A percentile compares a stretch with the other conserved stretches of the same genome.
Conservation (phyloP, 53 echinoderm and acorn worm species). For the Luidia sarsii region DNA sequence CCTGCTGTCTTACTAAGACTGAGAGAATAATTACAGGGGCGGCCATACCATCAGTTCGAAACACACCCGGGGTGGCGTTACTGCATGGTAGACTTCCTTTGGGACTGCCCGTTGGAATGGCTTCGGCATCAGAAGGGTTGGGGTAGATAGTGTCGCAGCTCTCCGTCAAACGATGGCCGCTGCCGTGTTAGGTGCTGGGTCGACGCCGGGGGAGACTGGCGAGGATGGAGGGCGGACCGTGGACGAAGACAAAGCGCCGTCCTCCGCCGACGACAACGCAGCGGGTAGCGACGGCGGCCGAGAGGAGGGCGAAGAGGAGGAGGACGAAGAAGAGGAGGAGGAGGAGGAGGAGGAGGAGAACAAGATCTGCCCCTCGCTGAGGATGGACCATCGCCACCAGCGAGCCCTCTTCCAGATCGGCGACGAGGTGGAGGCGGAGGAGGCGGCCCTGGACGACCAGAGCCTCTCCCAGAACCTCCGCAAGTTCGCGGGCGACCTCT, state of each 20-base stretch:
- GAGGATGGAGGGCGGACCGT: neutral
- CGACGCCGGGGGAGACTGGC: neutral
- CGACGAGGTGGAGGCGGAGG: conserved; percentile 40
- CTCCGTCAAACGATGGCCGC: neutral
- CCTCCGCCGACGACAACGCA: neutral
- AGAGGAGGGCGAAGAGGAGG: neutral
- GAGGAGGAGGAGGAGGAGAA: neutral
- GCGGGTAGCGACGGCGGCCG: neutral
- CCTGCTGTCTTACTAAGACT: too few species aligned
- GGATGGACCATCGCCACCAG: conserved; percentile 48
- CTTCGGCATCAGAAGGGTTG: neutral
- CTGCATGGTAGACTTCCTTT: neutral
- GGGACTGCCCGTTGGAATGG: neutral
- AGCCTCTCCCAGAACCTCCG: conserved; percentile 59
- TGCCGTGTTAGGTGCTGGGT: neutral
- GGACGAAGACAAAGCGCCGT: neutral
- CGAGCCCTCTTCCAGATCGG: conserved; percentile 48
- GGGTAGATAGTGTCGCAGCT: neutral
- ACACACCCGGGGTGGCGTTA: neutral
- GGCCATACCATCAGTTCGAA: too few species aligned
- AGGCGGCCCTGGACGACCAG: conserved; percentile 52
- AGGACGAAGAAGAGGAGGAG: neutral
- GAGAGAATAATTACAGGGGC: too few species aligned
- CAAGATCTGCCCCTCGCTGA: conserved; percentile 43
- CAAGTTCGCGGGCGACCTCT: conserved; percentile 74